Conservation (phyloP, 2,113 vertebrate genomes). For the Aspidoscelis tigris region DNA sequence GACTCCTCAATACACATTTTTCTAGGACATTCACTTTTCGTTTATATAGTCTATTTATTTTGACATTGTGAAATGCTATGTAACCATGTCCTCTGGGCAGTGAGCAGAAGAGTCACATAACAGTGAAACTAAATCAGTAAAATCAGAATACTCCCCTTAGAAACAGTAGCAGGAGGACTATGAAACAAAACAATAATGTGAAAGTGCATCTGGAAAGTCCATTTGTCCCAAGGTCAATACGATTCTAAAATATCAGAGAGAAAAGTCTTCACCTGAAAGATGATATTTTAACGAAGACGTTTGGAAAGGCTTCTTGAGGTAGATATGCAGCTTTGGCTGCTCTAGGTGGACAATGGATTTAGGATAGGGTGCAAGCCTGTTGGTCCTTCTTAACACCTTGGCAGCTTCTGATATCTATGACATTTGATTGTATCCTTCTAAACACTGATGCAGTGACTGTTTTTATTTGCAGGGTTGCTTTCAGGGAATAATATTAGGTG, state of each 20-base stretch:
- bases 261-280: too few species aligned
- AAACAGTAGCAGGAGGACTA: neutral
- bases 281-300: too few species aligned
- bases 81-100: neutral
- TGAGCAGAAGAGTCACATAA: neutral
- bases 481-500: too few species aligned
- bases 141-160: neutral
- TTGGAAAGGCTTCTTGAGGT: too few species aligned
- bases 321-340: too few species aligned
- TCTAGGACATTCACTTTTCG: neutral
- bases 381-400: too few species aligned
- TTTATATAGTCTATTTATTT: neutral
- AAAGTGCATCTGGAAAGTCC: neutral
- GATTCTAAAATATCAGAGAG: neutral
- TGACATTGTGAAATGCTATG: neutral
- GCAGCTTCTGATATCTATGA: too few species aligned
- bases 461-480: too few species aligned
- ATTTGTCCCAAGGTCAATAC: neutral
- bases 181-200: neutral
- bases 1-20: neutral
- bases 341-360: too few species aligned
- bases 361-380: too few species aligned
- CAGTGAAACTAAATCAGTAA: neutral
- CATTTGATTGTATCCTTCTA: too few species aligned
- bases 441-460: too few species aligned